Evolutionary conservation across 2,888 invertebrate species (phyloP).

Genomic region (Chrysodeixis includens): DNA sequence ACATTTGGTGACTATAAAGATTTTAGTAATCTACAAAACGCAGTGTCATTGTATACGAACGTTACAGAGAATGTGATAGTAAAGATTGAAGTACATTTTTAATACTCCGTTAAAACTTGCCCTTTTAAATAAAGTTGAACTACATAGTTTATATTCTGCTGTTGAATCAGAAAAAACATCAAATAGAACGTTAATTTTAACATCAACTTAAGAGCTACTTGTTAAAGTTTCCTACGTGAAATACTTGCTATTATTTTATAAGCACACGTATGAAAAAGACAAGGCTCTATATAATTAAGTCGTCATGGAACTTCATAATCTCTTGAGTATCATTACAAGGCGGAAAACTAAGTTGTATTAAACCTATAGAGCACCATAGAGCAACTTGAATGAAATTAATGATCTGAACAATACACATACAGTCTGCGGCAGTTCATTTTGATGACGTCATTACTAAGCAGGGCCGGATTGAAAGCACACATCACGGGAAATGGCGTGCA

Average conservation of each 20-base stretch:
- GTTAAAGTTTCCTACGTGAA: neutral
- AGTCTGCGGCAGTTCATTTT: slow-evolving; percentile 17
- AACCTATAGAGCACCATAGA: neutral
- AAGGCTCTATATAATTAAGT: neutral
- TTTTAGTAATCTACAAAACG: slow-evolving; percentile 40
- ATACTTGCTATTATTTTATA: neutral
- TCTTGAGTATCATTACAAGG: neutral
- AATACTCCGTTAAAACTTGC: slow-evolving; percentile 20
- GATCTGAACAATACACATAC: slow-evolving; percentile 19
- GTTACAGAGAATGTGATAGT: slow-evolving; percentile 31
- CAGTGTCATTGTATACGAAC: slow-evolving; percentile 28
- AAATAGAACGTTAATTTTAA: neutral
- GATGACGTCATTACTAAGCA: slow-evolving; percentile 29
- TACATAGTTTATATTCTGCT: neutral
- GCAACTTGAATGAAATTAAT: slow-evolving; percentile 23
- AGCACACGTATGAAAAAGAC: neutral
- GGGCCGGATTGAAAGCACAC: slow-evolving; percentile 34
- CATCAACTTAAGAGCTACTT: neutral
- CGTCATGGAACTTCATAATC: neutral
- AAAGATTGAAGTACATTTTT: slow-evolving; percentile 29
- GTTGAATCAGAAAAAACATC: slow-evolving; percentile 6
- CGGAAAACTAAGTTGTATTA: neutral
- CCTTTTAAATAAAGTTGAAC: slow-evolving; percentile 18
- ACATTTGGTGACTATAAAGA: slow-evolving; percentile 45
- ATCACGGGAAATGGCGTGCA: slow-evolving; percentile 31